Percentiles rank a stretch among this genome's conserved stretches.
phyloP scores from a whole-genome alignment of 2,113 vertebrate species.

The Paradisaea rubra region DNA sequence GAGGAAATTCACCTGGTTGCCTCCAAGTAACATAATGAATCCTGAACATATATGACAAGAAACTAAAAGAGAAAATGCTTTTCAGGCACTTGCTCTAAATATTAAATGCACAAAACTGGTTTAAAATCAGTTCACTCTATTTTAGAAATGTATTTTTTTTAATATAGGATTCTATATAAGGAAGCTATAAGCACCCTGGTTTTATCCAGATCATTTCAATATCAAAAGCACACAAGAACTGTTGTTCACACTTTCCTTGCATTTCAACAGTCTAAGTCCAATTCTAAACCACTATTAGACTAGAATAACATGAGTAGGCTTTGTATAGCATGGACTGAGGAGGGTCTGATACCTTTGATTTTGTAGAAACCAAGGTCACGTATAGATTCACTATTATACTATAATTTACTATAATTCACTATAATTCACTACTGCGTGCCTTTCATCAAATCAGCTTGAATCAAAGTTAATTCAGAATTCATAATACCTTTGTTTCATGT shows the following conservation, averaged over 20 bases:
- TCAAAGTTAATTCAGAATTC: background rate
- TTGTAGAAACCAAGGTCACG: background rate
- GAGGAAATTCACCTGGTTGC: slow-evolving; percentile 50
- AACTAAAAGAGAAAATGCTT: slow-evolving; percentile 41
- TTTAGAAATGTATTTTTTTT: background rate
- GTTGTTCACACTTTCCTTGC: background rate
- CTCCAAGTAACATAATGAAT: slow-evolving; percentile 32
- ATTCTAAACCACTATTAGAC: background rate
- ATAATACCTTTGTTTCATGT: background rate
- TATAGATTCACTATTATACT: background rate
- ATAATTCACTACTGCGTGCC: background rate
- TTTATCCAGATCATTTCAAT: slow-evolving; percentile 15
- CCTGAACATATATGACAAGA: slow-evolving; percentile 36
- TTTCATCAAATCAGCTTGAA: background rate
- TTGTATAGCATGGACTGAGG: background rate
- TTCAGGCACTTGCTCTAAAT: slow-evolving; percentile 34
- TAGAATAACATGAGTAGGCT: background rate
- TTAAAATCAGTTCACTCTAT: background rate
- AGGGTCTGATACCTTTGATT: background rate
- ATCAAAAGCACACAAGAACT: background rate
- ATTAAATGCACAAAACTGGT: slow-evolving; percentile 29
- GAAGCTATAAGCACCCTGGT: background rate
- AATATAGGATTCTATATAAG: background rate
- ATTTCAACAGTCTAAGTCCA: background rate
- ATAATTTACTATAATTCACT: background rate